Conservation (phyloP, 2,113 vertebrate genomes). For the Saguinus midas region DNA sequence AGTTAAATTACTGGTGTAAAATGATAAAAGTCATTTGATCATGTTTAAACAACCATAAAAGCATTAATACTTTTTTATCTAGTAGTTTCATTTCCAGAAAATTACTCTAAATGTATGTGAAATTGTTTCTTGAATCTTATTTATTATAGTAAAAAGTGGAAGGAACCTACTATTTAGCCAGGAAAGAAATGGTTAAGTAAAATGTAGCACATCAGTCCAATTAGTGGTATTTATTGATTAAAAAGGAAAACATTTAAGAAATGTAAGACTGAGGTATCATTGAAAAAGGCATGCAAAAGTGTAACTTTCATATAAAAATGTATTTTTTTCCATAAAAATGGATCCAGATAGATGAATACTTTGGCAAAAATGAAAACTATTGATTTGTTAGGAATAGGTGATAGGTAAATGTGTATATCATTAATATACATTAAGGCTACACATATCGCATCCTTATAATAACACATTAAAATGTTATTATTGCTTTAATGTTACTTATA, state of each 20-base stretch:
- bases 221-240: background rate
- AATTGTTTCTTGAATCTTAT: conserved; percentile 30
- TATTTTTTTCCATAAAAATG: background rate
- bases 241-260: background rate
- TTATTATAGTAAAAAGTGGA: background rate
- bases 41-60: conserved; percentile 9
- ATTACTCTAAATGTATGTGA: background rate
- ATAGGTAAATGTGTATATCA: background rate
- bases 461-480: background rate
- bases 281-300: background rate
- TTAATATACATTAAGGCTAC: background rate
- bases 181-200: background rate
- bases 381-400: background rate
- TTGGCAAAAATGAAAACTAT: background rate
- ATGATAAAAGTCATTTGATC: conserved; percentile 18
- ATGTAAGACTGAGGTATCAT: background rate
- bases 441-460: background rate
- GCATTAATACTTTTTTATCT: background rate
- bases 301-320: background rate
- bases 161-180: background rate
- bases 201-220: background rate
- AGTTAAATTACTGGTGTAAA: conserved; percentile 36
- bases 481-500: background rate
- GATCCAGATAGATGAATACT: background rate
- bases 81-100: conserved; percentile 39